Conservation (phyloP, 2,113 vertebrate genomes). For the Tylochromis polylepis region DNA sequence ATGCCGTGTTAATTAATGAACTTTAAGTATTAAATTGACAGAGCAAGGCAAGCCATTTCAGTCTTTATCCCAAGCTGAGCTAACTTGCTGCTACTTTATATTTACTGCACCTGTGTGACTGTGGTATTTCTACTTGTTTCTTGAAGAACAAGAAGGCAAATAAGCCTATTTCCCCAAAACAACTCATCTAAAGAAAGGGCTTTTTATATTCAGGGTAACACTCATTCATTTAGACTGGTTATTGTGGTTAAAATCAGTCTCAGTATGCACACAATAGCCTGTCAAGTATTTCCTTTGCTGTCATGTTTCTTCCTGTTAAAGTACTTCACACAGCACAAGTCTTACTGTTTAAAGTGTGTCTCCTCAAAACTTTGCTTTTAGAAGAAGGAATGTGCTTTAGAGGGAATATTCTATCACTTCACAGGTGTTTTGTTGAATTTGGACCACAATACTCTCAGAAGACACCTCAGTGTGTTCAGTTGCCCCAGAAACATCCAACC, state of each 20-base stretch:
- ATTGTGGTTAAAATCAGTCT: not conserved
- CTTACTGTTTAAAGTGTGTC: not conserved
- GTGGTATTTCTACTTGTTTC: not conserved
- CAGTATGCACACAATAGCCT: not conserved
- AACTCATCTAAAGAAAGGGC: not conserved
- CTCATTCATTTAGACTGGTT: not conserved
- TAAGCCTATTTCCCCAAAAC: not conserved
- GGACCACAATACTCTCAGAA: slow-evolving; percentile 15
- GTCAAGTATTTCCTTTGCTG: not conserved
- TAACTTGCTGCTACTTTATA: not conserved
- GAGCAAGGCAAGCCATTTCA: not conserved
- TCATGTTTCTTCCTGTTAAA: not conserved
- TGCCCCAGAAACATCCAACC: slow-evolving; percentile 37
- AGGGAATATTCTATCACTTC: not conserved
- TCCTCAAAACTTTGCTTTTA: not conserved
- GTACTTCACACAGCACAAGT: not conserved
- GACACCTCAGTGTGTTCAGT: not conserved
- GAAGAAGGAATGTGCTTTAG: not conserved
- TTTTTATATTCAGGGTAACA: not conserved
- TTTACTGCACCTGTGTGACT: not conserved
- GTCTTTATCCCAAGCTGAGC: not conserved
- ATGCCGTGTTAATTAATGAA: not conserved
- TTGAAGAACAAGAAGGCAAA: not conserved
- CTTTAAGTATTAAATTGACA: not conserved
- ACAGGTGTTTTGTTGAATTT: not conserved